Evolutionary conservation across 2,113 vertebrate genomes (phyloP).

Genomic region (Psophia crepitans): DNA sequence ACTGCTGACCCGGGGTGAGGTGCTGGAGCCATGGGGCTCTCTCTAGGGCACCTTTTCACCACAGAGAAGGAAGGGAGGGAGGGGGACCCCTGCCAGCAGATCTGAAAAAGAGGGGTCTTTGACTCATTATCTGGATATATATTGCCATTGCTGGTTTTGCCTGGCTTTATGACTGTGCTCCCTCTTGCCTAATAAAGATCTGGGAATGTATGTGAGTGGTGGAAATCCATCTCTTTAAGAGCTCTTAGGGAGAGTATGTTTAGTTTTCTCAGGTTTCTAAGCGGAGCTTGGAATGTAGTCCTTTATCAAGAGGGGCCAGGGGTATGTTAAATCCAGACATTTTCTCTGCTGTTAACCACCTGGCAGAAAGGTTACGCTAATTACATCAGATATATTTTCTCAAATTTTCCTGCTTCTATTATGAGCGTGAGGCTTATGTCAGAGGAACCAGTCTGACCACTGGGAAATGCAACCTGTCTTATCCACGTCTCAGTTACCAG

Average conservation of each 20-base stretch:
- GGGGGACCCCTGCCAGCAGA: not conserved
- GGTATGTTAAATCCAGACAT: conserved; percentile 44
- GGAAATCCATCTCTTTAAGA: conserved; percentile 54
- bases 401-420: conserved; percentile 40
- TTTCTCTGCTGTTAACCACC: conserved; percentile 50
- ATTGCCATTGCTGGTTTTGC: conserved; percentile 21
- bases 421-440: not conserved
- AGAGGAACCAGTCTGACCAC: not conserved
- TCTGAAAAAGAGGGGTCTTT: not conserved
- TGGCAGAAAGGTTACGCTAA: conserved; percentile 48
- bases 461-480: not conserved
- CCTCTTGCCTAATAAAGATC: conserved; percentile 51
- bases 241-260: not conserved
- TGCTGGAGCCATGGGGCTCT: not conserved
- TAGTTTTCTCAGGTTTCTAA: conserved; percentile 58
- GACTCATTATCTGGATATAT: conserved; percentile 39
- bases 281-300: conserved; percentile 48
- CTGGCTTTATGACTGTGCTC: conserved; percentile 18
- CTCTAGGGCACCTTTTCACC: not conserved
- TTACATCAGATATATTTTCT: conserved; percentile 44
- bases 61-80: not conserved
- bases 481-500: not conserved
- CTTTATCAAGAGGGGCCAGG: conserved; percentile 38
- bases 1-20: not conserved
- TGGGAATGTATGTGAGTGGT: conserved; percentile 28